These are phyloP conservation scores for Euproctis similis DNA, from an alignment of 2,888 invertebrate species.

Conservation along the genomic window DNA sequence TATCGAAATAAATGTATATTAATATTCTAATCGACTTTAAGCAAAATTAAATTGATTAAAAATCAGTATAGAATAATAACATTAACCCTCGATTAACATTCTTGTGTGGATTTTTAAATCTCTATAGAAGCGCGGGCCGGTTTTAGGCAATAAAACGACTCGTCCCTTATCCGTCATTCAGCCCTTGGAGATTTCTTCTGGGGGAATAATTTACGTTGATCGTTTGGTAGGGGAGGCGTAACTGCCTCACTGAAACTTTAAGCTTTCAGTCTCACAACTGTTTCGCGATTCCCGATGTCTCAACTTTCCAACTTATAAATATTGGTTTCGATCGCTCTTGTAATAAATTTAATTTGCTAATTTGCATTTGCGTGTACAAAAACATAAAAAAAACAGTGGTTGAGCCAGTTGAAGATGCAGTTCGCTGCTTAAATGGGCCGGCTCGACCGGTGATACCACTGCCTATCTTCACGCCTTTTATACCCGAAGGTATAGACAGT, in stretches of 20 bases:
- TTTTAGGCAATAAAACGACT: conserved; percentile 68
- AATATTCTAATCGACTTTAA: conserved; percentile 31
- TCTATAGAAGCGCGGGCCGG: conserved; percentile 54
- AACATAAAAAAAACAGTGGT: no score
- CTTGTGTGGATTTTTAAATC: conserved; percentile 63
- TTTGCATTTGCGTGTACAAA: no score
- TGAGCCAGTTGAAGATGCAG: no score
- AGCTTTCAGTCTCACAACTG: conserved; percentile 70
- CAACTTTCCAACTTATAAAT: conserved; percentile 68
- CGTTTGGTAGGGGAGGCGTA: conserved; percentile 69
- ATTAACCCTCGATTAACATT: conserved; percentile 71
- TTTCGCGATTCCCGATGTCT: conserved; percentile 64
- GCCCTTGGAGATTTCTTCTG: conserved; percentile 73
- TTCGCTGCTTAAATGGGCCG: no score
- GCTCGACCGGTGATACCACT: no score
- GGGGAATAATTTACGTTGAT: conserved; percentile 75
- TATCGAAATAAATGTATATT: no score
- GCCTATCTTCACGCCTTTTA: no score
- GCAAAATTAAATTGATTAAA: conserved; percentile 44
- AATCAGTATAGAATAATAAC: conserved; percentile 53
- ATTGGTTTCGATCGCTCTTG: conserved; percentile 62
- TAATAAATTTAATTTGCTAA: no score
- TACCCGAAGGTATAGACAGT: no score
- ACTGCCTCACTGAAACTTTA: conserved; percentile 74
- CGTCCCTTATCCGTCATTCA: conserved; percentile 74